Evolutionary conservation across 1,140 invertebrate genomes (phyloP).

Genomic region (Oscheius sp.): DNA sequence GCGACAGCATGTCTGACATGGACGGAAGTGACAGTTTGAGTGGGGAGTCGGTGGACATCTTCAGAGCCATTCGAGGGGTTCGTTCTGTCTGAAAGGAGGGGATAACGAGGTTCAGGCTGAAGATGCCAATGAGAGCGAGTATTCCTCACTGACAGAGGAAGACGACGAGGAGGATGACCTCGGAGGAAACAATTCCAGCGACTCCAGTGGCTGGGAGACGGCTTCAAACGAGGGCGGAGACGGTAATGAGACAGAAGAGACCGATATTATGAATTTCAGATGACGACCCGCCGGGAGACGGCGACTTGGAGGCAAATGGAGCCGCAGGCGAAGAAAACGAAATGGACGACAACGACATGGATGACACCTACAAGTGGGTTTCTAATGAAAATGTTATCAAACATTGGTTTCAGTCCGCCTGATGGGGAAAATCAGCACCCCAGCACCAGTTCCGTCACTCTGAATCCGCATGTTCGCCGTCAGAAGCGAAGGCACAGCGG

Average conservation of each 20-base stretch:
- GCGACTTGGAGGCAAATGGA: not conserved
- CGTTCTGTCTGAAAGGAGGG: not conserved
- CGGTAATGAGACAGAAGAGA: not conserved
- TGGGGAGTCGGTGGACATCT: not conserved
- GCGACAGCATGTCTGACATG: slow-evolving; percentile 9
- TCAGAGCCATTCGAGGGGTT: not conserved
- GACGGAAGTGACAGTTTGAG: not conserved
- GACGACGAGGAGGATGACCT: not conserved
- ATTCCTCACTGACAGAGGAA: not conserved
- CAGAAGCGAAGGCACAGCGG: not conserved
- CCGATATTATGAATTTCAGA: not conserved
- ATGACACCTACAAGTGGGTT: not conserved
- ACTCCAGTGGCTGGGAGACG: slow-evolving; percentile 1
- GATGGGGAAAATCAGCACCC: slow-evolving; percentile 10
- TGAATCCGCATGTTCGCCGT: slow-evolving; percentile 17
- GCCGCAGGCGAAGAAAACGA: not conserved
- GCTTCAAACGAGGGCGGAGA: not conserved
- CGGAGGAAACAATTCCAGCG: not conserved
- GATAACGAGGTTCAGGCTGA: not conserved
- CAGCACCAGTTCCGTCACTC: not conserved
- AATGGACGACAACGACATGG: too few species aligned
- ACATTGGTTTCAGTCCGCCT: slow-evolving; percentile 1
- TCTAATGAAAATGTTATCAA: not conserved
- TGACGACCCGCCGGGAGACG: not conserved
- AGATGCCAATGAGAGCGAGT: not conserved